phyloP scores from a whole-genome alignment of 2,113 vertebrate species.

The Echinops telfairi region DNA sequence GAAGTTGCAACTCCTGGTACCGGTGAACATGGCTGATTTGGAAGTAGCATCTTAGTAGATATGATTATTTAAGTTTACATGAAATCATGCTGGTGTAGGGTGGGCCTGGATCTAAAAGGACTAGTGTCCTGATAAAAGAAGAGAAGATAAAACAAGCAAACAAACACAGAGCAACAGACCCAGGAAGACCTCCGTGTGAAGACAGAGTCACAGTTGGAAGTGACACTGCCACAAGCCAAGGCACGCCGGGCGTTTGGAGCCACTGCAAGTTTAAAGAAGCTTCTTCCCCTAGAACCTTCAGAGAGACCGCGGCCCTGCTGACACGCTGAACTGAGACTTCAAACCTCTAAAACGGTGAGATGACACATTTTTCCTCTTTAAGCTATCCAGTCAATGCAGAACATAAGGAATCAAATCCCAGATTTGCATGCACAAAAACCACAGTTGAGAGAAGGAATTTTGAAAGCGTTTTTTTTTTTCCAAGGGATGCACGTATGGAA shows the following conservation, averaged over 20 bases:
- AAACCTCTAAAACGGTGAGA: background rate
- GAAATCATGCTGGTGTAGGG: background rate
- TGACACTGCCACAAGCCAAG: background rate
- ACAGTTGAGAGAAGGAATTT: conserved; percentile 47
- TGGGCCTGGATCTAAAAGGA: background rate
- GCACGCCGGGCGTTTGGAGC: background rate
- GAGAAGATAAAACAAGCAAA: background rate
- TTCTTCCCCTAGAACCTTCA: background rate
- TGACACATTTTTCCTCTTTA: background rate
- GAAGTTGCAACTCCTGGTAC: background rate
- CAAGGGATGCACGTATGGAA: background rate
- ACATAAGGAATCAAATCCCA: background rate
- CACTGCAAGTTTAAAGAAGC: background rate
- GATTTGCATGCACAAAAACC: background rate
- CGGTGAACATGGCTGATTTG: background rate
- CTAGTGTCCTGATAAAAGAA: background rate
- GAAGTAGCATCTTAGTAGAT: background rate
- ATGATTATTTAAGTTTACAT: background rate
- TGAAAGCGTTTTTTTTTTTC: background rate
- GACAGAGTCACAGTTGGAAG: background rate
- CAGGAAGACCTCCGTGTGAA: no score
- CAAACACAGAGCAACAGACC: background rate
- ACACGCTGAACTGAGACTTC: background rate
- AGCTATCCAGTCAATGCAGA: background rate
- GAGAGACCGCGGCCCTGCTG: background rate